A percentile compares a stretch with the other conserved stretches of the same genome.
Conservation (phyloP, 2,888 invertebrate genomes). For the Diaphora mendica region DNA sequence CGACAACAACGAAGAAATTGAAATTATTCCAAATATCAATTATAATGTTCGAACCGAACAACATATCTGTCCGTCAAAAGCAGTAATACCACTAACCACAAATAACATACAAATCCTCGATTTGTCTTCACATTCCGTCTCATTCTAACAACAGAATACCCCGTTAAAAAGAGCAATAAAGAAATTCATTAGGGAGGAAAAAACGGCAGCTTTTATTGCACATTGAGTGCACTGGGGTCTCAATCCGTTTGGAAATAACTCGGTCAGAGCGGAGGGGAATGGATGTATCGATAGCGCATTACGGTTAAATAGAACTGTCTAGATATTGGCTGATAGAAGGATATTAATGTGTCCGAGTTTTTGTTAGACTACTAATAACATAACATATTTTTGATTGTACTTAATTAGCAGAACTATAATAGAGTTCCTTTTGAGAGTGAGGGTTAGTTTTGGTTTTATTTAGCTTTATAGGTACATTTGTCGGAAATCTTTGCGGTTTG, state of each 20-base stretch:
- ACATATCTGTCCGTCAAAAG: constrained; percentile 8
- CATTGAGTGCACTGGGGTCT: constrained; percentile 37
- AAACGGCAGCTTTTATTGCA: constrained; percentile 48
- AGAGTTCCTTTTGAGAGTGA: too few species aligned
- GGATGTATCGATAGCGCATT: constrained; percentile 28
- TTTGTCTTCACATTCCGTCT: neutral
- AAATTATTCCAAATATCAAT: too few species aligned
- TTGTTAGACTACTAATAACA: neutral
- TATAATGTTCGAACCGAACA: neutral
- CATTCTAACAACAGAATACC: constrained; percentile 1
- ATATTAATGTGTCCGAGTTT: constrained; percentile 4
- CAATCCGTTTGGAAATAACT: constrained; percentile 49
- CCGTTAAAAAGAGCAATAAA: constrained; percentile 43
- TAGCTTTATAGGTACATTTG: too few species aligned
- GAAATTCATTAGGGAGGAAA: constrained; percentile 44
- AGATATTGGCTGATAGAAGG: constrained; percentile 10
- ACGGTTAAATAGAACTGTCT: constrained; percentile 23
- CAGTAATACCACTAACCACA: constrained; percentile 12
- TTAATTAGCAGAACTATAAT: neutral
- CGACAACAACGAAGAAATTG: too few species aligned
- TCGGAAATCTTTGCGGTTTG: too few species aligned
- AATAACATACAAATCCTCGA: constrained; percentile 5
- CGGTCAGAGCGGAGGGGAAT: constrained; percentile 46
- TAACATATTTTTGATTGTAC: too few species aligned
- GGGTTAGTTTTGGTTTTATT: too few species aligned